phyloP scores from a whole-genome alignment of 2,113 vertebrate genomes.

The Acanthisitta chloris region DNA sequence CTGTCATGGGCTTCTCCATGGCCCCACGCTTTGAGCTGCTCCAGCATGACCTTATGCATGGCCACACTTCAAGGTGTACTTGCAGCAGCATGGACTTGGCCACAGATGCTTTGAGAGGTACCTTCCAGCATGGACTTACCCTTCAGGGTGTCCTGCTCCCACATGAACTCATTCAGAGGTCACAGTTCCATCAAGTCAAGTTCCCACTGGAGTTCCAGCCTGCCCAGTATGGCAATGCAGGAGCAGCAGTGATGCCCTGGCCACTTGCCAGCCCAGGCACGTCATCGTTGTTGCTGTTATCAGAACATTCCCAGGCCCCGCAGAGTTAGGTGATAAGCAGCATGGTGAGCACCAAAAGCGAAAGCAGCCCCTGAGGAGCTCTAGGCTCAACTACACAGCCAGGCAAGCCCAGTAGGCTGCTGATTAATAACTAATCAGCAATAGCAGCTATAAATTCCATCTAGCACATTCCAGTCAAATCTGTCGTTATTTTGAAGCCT shows the following conservation, averaged over 20 bases:
- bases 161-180: background rate
- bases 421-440: background rate
- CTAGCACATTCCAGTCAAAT: background rate
- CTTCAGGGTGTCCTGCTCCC: background rate
- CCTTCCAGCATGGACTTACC: background rate
- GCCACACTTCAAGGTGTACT: background rate
- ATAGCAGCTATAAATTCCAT: background rate
- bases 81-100: background rate
- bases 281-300: fast-evolving
- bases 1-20: background rate
- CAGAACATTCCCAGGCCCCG: background rate
- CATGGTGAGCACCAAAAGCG: background rate
- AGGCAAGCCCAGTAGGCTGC: background rate
- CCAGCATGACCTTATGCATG: background rate
- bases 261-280: fast-evolving
- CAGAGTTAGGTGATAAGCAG: background rate
- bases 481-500: background rate
- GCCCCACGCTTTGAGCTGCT: background rate
- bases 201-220: background rate
- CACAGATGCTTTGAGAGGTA: background rate
- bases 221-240: background rate
- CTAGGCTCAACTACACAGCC: background rate
- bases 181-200: background rate
- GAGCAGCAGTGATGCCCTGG: background rate
- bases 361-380: background rate